Evolutionary conservation across 2,888 invertebrate genomes (phyloP), one percentile per base, ranked within the genome.

Genomic region (Lochmaea crataegi): DNA sequence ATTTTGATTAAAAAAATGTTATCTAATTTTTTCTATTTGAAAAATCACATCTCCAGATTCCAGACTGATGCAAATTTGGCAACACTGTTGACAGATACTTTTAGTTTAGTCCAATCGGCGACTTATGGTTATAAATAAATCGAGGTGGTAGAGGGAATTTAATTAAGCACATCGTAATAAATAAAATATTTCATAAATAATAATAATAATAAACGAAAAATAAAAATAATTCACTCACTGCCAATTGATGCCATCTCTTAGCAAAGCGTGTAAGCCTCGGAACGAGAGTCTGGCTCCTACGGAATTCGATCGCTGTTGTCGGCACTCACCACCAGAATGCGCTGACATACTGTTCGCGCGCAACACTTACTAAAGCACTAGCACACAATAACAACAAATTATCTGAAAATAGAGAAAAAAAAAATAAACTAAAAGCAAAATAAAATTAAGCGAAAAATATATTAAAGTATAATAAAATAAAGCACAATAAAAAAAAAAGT

Each of bases 211-310:
- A 75, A 71, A 79, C 76, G 71, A 69, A 72, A 74, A 77, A 74
- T 76, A 57, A 57, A 70, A 76, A 79, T 79, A 75, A 73, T 69
- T 64, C 73, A 84, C 85, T 85, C 83, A 85, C 85, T 85, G 85
- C 83, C 84, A 83, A 71, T 81, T 80, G 64, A 83, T 81, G 83
- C 84, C 85, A 84, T 86, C 86, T 84, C 83, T 83, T 75, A 86
- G 81, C 73, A 86, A 77, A 57, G 79, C 78, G 60, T 82, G 83
- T 68, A 83, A 81, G 58, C 85, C 85, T 75, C 85, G 83, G 78
- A 86, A 86, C 32, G 85, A 84, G 32, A 84, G 78, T 58, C 85
- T 78, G 57, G 85, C 79, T 69, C 84, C 80, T 75, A 85, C 80
- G 48, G 86, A 86, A 75, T 85, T 84, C 74, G 85, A 85, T 51